Evolutionary conservation across 2,113 vertebrate genomes (phyloP).

Genomic region (Lasiurus borealis): DNA sequence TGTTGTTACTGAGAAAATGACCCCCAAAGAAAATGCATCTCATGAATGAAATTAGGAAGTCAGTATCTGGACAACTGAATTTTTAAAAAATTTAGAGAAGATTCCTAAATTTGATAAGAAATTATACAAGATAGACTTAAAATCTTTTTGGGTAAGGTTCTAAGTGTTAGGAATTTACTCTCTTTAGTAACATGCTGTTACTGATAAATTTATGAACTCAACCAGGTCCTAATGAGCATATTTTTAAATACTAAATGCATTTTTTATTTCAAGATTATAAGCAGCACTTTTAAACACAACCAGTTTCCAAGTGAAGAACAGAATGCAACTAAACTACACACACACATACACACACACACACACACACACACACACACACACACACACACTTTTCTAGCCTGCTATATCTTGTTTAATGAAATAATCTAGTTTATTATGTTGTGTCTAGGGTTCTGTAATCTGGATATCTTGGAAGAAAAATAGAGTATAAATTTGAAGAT

Average conservation of each 20-base stretch:
- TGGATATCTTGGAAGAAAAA: slow-evolving; percentile 14
- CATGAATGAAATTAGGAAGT: neutral
- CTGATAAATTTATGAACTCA: neutral
- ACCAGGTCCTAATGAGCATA: neutral
- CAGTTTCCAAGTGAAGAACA: neutral
- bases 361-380: neutral
- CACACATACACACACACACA: too few species aligned
- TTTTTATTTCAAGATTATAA: neutral
- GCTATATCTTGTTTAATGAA: neutral
- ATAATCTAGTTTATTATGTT: neutral
- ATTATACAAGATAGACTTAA: neutral
- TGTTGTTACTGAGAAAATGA: neutral
- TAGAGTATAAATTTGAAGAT: neutral
- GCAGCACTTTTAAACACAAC: neutral
- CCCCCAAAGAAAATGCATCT: neutral
- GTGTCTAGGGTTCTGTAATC: neutral
- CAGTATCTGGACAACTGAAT: neutral
- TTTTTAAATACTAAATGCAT: neutral
- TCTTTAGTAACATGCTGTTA: neutral
- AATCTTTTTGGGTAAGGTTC: neutral
- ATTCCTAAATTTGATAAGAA: neutral
- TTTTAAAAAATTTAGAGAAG: neutral
- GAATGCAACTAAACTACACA: neutral
- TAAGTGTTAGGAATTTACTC: neutral
- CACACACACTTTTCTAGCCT: neutral